Evolutionary conservation across 1,140 invertebrate species (phyloP).

Genomic region (Hesperophylax magnus): DNA sequence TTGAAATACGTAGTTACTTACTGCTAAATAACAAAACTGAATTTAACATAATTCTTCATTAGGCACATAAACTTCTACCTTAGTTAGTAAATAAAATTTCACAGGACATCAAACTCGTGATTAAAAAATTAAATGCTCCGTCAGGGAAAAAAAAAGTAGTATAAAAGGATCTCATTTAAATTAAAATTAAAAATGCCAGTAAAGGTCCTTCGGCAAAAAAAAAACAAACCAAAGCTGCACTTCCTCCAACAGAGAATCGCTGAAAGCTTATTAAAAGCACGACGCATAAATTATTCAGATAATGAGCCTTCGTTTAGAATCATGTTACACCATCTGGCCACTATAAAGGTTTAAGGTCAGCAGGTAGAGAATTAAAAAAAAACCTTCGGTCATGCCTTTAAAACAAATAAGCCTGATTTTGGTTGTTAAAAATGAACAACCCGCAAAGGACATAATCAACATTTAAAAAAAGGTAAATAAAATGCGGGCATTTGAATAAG

Average conservation of each 20-base stretch:
- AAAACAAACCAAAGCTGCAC: slow-evolving; percentile 20
- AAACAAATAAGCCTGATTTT: slow-evolving; percentile 48
- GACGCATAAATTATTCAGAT: slow-evolving; percentile 31
- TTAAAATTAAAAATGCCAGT: slow-evolving; percentile 35
- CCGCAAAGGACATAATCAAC: slow-evolving; percentile 46
- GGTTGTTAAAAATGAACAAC: slow-evolving; percentile 34
- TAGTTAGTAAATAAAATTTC: too few species aligned
- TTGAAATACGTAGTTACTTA: too few species aligned
- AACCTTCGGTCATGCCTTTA: background rate
- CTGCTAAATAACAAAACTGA: too few species aligned
- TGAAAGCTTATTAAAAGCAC: slow-evolving; percentile 41
- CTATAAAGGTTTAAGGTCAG: slow-evolving; percentile 25
- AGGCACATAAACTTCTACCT: too few species aligned
- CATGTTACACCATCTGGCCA: slow-evolving; percentile 37
- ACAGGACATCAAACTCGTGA: too few species aligned
- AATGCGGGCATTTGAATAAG: slow-evolving; percentile 33
- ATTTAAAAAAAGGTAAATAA: slow-evolving; percentile 41
- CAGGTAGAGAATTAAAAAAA: slow-evolving; percentile 5
- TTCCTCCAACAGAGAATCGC: slow-evolving; percentile 28
- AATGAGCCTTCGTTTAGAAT: slow-evolving; percentile 29
- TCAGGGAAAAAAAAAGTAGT: too few species aligned
- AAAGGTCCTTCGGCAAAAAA: background rate
- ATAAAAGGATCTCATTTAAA: background rate
- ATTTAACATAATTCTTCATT: too few species aligned
- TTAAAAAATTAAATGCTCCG: too few species aligned